Evolutionary conservation across 2,797 vertebrate species (phyloP).

Genomic region (Tympanoctomys barrerae): DNA sequence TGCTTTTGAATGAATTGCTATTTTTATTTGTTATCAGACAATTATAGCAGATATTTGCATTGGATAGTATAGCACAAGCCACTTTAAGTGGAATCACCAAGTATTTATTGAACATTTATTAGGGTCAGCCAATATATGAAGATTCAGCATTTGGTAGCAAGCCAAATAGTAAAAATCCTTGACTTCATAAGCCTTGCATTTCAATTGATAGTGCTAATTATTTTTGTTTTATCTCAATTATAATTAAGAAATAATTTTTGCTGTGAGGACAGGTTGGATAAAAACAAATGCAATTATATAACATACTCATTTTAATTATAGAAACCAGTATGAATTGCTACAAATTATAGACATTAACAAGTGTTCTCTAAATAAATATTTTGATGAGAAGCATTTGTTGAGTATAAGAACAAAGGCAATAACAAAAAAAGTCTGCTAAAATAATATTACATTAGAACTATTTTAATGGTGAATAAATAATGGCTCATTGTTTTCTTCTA

Average conservation of each 20-base stretch:
- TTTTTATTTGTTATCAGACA: conserved; percentile 1
- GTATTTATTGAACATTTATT: not conserved
- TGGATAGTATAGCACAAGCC: not conserved
- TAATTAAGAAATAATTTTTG: not conserved
- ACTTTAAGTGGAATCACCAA: not conserved
- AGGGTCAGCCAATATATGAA: not conserved
- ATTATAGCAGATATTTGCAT: not conserved
- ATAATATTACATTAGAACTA: not conserved
- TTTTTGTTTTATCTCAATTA: not conserved
- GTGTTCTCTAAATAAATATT: not conserved
- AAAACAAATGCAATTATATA: not conserved
- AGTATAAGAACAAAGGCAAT: not conserved
- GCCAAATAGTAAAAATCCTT: not conserved
- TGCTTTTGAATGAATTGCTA: not conserved
- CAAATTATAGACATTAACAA: not conserved
- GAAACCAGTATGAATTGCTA: not conserved
- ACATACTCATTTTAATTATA: not conserved
- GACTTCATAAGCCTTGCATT: not conserved
- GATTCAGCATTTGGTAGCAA: not conserved
- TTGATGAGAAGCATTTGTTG: not conserved
- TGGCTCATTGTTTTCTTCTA: too few species aligned
- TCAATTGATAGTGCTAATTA: not conserved
- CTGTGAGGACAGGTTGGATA: not conserved
- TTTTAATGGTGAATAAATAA: not conserved
- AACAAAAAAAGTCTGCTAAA: not conserved